Percentiles rank a stretch among this genome's conserved stretches.
Conservation (phyloP, 2,113 vertebrate species). For the Regulus satrapa region DNA sequence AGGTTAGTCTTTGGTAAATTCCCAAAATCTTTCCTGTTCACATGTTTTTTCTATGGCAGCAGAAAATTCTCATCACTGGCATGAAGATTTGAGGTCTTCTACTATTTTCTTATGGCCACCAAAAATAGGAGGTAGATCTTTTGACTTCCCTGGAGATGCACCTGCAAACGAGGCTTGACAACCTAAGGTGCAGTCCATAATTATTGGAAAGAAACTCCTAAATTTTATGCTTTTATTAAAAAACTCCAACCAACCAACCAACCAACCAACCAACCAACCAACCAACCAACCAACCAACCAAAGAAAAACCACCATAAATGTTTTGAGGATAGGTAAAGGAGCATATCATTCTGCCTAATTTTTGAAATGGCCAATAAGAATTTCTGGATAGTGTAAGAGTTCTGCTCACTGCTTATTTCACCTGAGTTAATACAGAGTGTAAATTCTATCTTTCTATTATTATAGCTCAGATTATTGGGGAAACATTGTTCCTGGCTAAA, state of each 20-base stretch:
- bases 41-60: not conserved
- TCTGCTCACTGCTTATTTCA: not conserved
- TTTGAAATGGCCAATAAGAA: not conserved
- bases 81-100: not conserved
- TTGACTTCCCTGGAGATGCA: fast-evolving
- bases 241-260: no score
- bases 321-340: not conserved
- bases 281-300: no score
- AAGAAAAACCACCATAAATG: not conserved
- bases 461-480: not conserved
- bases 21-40: not conserved
- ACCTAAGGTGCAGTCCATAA: not conserved
- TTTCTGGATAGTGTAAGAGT: not conserved
- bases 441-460: not conserved
- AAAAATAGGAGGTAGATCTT: not conserved
- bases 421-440: not conserved
- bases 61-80: not conserved
- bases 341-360: not conserved
- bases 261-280: no score
- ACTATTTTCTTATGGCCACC: not conserved
- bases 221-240: not conserved
- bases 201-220: not conserved
- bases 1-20: not conserved
- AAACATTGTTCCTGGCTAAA: not conserved
- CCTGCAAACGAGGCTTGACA: not conserved